These are phyloP conservation scores for Probosciger aterrimus DNA, from an alignment of 2,113 vertebrate genomes.

Conservation along the genomic window DNA sequence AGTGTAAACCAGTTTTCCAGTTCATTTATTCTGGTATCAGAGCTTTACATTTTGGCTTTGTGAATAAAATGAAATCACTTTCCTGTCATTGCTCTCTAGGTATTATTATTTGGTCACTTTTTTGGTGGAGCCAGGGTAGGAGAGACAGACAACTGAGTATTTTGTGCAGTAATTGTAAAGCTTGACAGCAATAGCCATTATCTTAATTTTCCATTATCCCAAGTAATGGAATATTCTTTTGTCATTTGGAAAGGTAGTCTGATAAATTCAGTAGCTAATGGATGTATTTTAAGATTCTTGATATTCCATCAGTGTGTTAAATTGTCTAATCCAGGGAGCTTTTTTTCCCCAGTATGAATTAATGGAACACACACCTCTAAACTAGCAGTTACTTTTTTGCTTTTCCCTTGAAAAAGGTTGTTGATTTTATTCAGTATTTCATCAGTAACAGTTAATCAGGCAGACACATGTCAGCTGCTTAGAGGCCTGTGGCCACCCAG, in stretches of 20 bases:
- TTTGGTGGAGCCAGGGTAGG: neutral
- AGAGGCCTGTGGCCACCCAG: neutral
- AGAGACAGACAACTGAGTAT: neutral
- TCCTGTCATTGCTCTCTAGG: neutral
- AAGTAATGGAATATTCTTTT: neutral
- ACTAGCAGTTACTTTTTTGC: neutral
- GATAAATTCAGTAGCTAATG: neutral
- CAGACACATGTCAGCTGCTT: neutral
- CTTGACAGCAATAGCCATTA: neutral
- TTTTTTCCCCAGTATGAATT: neutral
- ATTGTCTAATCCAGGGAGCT: neutral
- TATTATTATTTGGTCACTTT: neutral
- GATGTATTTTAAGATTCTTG: neutral
- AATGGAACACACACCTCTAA: neutral
- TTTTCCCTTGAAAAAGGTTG: neutral
- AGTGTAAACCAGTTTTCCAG: neutral
- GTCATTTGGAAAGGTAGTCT: neutral
- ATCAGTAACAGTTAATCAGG: neutral
- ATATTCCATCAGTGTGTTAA: neutral
- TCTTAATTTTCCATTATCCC: neutral
- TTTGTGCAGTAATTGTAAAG: neutral
- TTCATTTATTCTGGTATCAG: neutral
- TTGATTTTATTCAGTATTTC: neutral
- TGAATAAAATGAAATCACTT: neutral
- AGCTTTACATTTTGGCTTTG: neutral